phyloP scores from a whole-genome alignment of 2,113 vertebrate species.

The Channa maculata region DNA sequence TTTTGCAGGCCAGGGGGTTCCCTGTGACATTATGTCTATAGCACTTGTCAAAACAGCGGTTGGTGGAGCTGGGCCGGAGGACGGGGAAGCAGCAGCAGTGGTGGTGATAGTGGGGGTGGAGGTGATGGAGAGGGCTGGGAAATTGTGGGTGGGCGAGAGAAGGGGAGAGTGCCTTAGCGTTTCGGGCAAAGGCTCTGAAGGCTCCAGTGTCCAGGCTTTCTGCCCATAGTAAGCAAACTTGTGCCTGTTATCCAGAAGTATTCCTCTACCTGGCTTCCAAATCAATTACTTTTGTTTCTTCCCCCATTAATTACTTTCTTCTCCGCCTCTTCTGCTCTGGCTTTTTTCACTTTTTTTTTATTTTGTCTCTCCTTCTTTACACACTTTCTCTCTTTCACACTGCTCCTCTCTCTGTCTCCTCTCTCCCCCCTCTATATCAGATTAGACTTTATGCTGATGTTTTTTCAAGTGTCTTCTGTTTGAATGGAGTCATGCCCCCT shows the following conservation, averaged over 20 bases:
- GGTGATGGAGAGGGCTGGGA: constrained; percentile 30
- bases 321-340: not conserved
- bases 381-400: not conserved
- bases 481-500: constrained; percentile 42
- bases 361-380: not conserved
- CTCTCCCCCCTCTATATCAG: constrained; percentile 33
- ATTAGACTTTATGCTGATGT: constrained; percentile 35
- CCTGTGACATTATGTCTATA: constrained; percentile 81
- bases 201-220: constrained; percentile 66
- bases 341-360: not conserved
- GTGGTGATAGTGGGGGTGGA: constrained; percentile 20
- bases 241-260: constrained; percentile 34
- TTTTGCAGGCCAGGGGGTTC: constrained; percentile 73
- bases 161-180: constrained; percentile 49
- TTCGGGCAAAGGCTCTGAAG: constrained; percentile 63
- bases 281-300: constrained; percentile 31
- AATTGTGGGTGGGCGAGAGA: constrained; percentile 62
- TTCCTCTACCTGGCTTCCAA: constrained; percentile 32
- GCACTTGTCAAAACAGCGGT: constrained; percentile 82
- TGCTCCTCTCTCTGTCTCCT: constrained; percentile 10
- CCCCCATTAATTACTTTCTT: not conserved
- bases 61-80: constrained; percentile 55
- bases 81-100: constrained; percentile 29
- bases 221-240: constrained; percentile 53
- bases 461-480: constrained; percentile 69